A percentile compares a stretch with the other conserved stretches of the same genome.
Evolutionary conservation across 1,140 invertebrate species (phyloP).

Genomic region (Neelides sp.): DNA sequence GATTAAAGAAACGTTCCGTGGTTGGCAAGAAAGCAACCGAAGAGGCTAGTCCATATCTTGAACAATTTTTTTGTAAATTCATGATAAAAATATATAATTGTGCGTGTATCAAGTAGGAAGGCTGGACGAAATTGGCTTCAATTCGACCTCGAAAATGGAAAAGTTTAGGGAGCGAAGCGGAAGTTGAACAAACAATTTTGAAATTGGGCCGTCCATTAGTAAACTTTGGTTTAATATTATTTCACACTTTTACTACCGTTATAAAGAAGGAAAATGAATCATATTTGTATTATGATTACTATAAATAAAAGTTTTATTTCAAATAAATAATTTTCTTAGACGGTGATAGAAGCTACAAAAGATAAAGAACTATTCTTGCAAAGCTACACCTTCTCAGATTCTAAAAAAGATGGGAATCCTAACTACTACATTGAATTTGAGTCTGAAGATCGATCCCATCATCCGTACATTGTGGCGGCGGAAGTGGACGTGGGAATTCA

Average conservation of each 20-base stretch:
- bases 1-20: conserved; percentile 9
- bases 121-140: conserved; percentile 23
- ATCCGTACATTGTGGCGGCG: conserved; percentile 3
- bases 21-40: conserved; percentile 17
- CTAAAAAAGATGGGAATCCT: conserved; percentile 3
- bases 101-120: conserved; percentile 10
- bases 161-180: conserved; percentile 22
- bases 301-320: not conserved
- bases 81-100: not conserved
- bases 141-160: conserved; percentile 24
- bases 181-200: conserved; percentile 18
- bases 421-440: conserved; percentile 8
- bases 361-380: not conserved
- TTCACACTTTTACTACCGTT: not conserved
- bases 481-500: conserved; percentile 24
- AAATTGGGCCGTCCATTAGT: conserved; percentile 19
- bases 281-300: not conserved
- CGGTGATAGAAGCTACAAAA: not conserved
- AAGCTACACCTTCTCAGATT: not conserved
- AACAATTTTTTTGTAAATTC: not conserved
- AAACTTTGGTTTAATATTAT: not conserved
- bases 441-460: not conserved
- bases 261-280: not conserved
- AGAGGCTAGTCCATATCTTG: conserved; percentile 8
- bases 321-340: conserved; percentile 3